These are phyloP conservation scores for Ophiothrix spiculata DNA, from an alignment of 35 echinoderm and acorn worm genomes.

Conservation along the genomic window DNA sequence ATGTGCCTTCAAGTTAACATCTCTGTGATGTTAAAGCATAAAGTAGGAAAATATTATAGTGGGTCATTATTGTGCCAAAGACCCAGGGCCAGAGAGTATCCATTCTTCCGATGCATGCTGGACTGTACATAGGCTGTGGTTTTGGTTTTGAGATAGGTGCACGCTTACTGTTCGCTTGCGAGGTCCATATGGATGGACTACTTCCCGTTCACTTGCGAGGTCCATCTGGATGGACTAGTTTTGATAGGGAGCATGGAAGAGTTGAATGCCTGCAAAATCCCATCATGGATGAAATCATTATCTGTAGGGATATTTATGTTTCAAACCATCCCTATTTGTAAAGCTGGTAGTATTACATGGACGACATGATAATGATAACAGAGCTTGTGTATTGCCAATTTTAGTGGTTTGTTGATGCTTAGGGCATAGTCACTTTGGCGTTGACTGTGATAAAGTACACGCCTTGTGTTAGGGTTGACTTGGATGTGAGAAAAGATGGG, in stretches of 20 bases:
- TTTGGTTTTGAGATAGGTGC: no score
- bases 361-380: slow-evolving; percentile 5
- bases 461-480: not conserved
- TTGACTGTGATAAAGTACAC: not conserved
- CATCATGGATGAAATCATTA: not conserved
- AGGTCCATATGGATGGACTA: not conserved
- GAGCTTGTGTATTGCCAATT: not conserved
- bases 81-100: not conserved
- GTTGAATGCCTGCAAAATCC: not conserved
- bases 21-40: no score
- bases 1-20: no score
- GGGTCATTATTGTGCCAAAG: not conserved
- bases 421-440: not conserved
- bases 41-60: no score
- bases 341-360: not conserved
- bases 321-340: slow-evolving; percentile 3
- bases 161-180: no score
- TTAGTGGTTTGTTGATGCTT: not conserved
- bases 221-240: not conserved
- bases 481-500: not conserved
- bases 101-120: no score
- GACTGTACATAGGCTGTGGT: no score
- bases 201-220: not conserved
- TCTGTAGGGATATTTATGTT: slow-evolving; percentile 1
- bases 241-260: not conserved